Base-by-base conservation (phyloP, 2,113 vertebrate genomes). In the Amia ocellicauda region DNA sequence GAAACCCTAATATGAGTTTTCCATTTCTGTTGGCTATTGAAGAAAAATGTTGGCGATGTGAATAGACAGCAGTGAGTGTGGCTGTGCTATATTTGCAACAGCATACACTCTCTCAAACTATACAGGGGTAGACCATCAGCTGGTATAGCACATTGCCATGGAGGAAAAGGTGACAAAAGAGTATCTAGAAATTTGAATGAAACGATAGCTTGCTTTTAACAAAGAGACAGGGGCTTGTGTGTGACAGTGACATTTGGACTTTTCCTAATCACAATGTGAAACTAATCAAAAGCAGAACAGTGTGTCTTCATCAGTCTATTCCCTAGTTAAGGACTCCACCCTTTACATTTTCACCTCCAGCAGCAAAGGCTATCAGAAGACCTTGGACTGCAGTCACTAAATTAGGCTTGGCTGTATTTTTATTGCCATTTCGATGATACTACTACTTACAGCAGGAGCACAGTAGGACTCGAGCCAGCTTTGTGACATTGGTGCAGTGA, bases 181-280 rank as follows among this genome's bases (percentile, higher is more conserved):
- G 56, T 49, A 14, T 31, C 23, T 22, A 64, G 53, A 11, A 29
- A 50, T 7, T n/a, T 61, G 64, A 67, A 65, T 27, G 62, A 62
- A 31, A 74, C 5, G 67, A 73, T 29, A 22, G 63, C 49, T 51
- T 66, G 55, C 60, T 69, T 76, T 70, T 74, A 69, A 8, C 2
- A 23, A 79, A 60, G 50, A 64, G 60, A 68, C 7, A 50, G 31
- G 23, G 20, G 20, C 47, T 31, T 66, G 42, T 65, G 56, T 52
- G 62, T 66, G 63, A 67, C 49, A 29, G 70, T 77, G 78, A 75
- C 80, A 78, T 83, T 71, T 83, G 79, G 71, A 63, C 69, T 74
- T 74, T 85, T 82, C 71, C 77, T 83, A 74, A 67, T 79, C 74
- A 75, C 42, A 42, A 60, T 79, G 76, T 64, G 60, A 71, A 63